Conservation (phyloP, 2,888 invertebrate genomes). For the Tenodera sinensis region DNA sequence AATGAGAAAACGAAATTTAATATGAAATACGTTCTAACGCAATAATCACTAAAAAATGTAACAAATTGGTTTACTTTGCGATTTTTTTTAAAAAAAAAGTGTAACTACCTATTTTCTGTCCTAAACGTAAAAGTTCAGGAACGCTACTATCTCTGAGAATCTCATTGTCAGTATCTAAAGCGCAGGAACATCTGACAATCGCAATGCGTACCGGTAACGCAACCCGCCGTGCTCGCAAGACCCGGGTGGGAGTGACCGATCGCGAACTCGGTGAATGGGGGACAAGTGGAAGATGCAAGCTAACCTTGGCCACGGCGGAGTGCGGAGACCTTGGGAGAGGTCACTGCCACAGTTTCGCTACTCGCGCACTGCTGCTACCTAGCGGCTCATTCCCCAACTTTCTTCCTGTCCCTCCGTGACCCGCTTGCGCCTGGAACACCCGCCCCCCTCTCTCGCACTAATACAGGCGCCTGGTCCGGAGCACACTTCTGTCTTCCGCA, state of each 20-base stretch:
- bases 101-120: too few species aligned
- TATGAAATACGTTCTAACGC: too few species aligned
- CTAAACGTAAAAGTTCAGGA: too few species aligned
- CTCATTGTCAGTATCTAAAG: too few species aligned
- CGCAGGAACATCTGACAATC: neutral
- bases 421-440: neutral
- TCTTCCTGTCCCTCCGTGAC: neutral
- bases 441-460: too few species aligned
- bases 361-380: neutral
- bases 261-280: neutral
- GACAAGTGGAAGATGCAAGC: neutral
- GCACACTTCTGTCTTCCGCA: neutral
- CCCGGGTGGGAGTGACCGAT: neutral
- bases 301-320: conserved; percentile 5
- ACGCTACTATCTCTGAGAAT: too few species aligned
- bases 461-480: neutral
- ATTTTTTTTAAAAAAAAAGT: too few species aligned
- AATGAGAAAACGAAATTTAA: too few species aligned
- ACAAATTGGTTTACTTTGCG: too few species aligned
- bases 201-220: neutral
- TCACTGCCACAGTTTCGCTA: conserved; percentile 10
- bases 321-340: conserved; percentile 1
- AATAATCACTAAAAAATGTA: too few species aligned
- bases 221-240: neutral
- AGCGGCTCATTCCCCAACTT: neutral